These are phyloP conservation scores for Poeciliopsis paucimaculata DNA, from an alignment of 2,797 vertebrate species.

Conservation along the genomic window DNA sequence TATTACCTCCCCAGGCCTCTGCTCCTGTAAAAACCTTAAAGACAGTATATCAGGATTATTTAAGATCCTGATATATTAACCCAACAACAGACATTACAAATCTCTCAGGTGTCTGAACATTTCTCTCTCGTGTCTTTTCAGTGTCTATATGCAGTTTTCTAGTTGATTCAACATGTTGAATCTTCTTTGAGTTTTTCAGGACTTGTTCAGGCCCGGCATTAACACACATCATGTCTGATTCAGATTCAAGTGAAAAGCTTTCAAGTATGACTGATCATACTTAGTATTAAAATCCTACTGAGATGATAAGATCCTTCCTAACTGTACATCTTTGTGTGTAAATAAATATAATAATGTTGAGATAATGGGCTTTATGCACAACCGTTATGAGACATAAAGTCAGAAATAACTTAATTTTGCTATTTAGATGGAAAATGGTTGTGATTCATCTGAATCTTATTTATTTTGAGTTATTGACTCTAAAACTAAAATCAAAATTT, in stretches of 20 bases:
- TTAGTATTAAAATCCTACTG: neutral
- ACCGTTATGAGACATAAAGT: neutral
- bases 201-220: conserved; percentile 2
- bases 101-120: neutral
- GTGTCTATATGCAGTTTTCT: neutral
- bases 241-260: neutral
- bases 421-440: neutral
- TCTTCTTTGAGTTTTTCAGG: neutral
- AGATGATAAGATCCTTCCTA: neutral
- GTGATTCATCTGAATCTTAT: neutral
- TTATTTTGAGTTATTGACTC: neutral
- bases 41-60: neutral
- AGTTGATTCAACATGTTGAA: neutral
- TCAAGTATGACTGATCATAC: neutral
- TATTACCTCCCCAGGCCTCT: neutral
- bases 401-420: neutral
- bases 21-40: neutral
- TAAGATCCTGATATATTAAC: neutral
- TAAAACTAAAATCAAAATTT: neutral
- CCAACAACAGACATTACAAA: neutral
- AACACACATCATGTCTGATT: neutral
- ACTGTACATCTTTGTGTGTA: neutral
- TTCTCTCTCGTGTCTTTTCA: neutral
- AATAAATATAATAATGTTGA: neutral
- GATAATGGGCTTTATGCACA: neutral